Conservation (phyloP, 2,888 invertebrate genomes). For the Agriotes lineatus region DNA sequence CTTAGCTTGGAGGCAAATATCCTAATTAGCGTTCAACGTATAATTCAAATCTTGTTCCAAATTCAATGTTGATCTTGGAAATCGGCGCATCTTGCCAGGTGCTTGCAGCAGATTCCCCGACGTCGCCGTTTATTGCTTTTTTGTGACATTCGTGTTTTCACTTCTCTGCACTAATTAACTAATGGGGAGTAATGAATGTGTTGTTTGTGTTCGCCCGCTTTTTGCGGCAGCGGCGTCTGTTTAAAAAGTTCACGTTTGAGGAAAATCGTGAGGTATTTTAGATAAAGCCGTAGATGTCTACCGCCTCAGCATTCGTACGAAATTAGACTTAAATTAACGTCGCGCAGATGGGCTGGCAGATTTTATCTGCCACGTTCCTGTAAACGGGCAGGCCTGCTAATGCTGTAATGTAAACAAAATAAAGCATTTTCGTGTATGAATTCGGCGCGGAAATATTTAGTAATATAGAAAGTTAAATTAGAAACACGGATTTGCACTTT, state of each 20-base stretch:
- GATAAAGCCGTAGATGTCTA: conserved; percentile 35
- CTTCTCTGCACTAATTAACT: conserved; percentile 36
- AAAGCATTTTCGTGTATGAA: conserved; percentile 38
- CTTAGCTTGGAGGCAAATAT: too few species aligned
- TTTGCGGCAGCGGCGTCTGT: conserved; percentile 23
- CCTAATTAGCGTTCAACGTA: too few species aligned
- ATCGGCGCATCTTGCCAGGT: neutral
- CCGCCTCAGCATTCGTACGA: conserved; percentile 16
- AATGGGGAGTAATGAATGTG: conserved; percentile 40
- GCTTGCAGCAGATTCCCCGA: conserved; percentile 5
- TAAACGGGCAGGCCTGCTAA: conserved; percentile 17
- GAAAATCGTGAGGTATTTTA: conserved; percentile 23
- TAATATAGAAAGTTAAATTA: conserved; percentile 34
- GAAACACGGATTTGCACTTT: conserved; percentile 35
- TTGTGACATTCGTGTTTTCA: conserved; percentile 35
- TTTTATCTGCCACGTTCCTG: conserved; percentile 21
- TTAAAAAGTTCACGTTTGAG: conserved; percentile 19
- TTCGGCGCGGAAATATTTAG: conserved; percentile 26
- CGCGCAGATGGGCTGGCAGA: conserved; percentile 24
- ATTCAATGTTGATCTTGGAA: conserved; percentile 4
- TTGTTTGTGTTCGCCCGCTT: conserved; percentile 32
- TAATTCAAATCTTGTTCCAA: too few species aligned
- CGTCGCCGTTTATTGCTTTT: conserved; percentile 33
- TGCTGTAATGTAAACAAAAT: conserved; percentile 31
- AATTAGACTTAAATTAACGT: conserved; percentile 29